These are phyloP conservation scores for Drosophila histrio DNA, from an alignment of 2,888 invertebrate species.

Conservation along the genomic window DNA sequence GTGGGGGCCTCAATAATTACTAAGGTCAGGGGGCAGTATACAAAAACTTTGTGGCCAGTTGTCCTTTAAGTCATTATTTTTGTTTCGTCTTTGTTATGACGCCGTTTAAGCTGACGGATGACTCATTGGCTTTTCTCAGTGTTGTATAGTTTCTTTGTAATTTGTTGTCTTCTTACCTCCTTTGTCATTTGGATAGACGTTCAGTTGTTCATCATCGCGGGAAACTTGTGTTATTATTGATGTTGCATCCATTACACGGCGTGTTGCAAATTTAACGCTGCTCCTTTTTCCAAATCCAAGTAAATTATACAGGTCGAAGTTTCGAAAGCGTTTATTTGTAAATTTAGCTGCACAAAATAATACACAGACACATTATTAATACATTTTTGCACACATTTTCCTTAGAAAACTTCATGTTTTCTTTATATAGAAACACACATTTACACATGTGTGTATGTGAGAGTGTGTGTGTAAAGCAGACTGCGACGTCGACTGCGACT, in stretches of 20 bases:
- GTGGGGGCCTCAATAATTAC: conserved; percentile 29
- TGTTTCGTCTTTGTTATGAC: conserved; percentile 73
- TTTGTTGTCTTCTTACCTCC: conserved; percentile 86
- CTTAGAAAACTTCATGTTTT: conserved; percentile 65
- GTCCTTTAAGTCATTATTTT: conserved; percentile 63
- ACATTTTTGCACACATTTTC: conserved; percentile 57
- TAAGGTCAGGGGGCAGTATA: conserved; percentile 45
- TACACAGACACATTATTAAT: conserved; percentile 54
- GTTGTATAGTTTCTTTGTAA: neutral
- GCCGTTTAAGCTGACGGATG: conserved; percentile 55
- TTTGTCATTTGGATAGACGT: conserved; percentile 91
- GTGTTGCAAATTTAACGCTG: conserved; percentile 48
- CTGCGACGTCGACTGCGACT: conserved; percentile 55
- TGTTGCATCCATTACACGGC: conserved; percentile 95
- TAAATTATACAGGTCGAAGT: conserved; percentile 30
- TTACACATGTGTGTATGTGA: conserved; percentile 1
- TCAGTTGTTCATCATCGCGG: conserved; percentile 98
- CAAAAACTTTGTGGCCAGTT: conserved; percentile 54
- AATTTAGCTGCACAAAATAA: conserved; percentile 55
- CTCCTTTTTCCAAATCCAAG: conserved; percentile 21
- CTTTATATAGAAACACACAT: conserved; percentile 46
- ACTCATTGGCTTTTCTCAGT: conserved; percentile 49
- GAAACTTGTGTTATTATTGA: conserved; percentile 99
- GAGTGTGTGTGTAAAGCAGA: conserved; percentile 36
- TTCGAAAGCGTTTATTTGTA: conserved; percentile 32